These are phyloP conservation scores for Chirona hameri DNA, from an alignment of 2,888 invertebrate species.

Conservation along the genomic window DNA sequence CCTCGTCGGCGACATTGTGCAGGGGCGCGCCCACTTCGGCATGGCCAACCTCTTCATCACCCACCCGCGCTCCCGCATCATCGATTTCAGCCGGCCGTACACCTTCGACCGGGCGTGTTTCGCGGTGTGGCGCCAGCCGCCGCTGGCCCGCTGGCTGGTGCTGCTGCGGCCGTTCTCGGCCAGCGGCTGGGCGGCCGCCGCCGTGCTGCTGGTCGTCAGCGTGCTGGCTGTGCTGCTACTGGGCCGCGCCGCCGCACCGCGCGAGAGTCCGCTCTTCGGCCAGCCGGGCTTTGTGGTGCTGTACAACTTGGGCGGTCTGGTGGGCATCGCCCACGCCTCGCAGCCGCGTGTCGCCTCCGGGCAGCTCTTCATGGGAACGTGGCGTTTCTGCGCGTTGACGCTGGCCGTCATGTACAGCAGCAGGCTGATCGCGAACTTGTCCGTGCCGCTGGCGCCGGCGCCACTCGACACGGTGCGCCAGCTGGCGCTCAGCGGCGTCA, in stretches of 20 bases:
- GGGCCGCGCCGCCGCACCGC: conserved; percentile 7
- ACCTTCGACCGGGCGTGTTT: conserved; percentile 34
- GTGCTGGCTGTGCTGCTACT: conserved; percentile 34
- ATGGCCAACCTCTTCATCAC: conserved; percentile 34
- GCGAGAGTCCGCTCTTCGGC: neutral
- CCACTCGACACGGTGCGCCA: conserved; percentile 37
- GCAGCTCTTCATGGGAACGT: conserved; percentile 28
- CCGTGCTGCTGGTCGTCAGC: conserved; percentile 30
- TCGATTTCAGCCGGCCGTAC: conserved; percentile 32
- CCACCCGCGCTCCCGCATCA: neutral
- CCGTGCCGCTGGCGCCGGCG: conserved; percentile 35
- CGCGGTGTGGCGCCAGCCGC: conserved; percentile 31
- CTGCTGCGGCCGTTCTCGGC: conserved; percentile 31
- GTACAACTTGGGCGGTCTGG: neutral
- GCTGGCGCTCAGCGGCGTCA: conserved; percentile 34
- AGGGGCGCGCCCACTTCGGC: conserved; percentile 31
- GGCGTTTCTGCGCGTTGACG: conserved; percentile 36
- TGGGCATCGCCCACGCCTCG: neutral
- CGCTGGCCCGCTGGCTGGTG: conserved; percentile 32
- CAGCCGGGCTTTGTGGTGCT: neutral
- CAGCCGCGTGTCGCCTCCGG: neutral
- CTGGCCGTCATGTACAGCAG: conserved; percentile 37
- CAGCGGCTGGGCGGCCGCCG: conserved; percentile 28
- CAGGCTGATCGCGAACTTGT: conserved; percentile 42
- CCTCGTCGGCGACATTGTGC: conserved; percentile 1